Conservation (phyloP, 2,888 invertebrate genomes). For the Amblyteles armatorius region DNA sequence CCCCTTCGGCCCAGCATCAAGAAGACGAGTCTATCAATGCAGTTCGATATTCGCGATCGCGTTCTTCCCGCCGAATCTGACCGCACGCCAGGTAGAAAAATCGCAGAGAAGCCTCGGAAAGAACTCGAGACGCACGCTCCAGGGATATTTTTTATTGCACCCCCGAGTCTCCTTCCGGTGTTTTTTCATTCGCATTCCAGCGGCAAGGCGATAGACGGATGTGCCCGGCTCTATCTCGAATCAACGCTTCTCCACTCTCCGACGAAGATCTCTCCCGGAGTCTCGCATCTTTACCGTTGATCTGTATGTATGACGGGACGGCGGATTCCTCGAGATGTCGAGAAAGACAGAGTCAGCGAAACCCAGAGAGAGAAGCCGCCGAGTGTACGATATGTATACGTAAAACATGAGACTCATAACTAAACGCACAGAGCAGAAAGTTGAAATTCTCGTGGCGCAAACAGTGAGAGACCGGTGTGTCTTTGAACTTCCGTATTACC, state of each 20-base stretch:
- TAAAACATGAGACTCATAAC: conserved; percentile 63
- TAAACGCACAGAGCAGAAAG: conserved; percentile 65
- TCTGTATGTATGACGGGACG: conserved; percentile 39
- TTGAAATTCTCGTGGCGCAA: conserved; percentile 67
- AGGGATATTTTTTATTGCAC: not conserved
- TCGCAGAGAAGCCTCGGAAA: not conserved
- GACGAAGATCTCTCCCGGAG: not conserved
- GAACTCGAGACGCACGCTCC: not conserved
- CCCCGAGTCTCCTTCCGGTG: not conserved
- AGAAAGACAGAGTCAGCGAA: too few relatives aligned
- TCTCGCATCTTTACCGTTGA: not conserved
- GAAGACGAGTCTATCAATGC: too few relatives aligned
- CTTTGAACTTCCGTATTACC: conserved; percentile 78
- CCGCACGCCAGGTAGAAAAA: not conserved
- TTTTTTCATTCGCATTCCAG: not conserved
- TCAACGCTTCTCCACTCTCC: not conserved
- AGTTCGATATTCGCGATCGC: too few relatives aligned
- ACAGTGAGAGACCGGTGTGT: conserved; percentile 67
- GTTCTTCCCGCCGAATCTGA: not conserved
- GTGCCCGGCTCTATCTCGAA: not conserved
- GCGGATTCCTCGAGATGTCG: conserved; percentile 42
- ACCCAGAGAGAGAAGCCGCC: not conserved
- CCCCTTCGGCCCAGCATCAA: too few relatives aligned
- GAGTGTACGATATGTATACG: conserved; percentile 64
- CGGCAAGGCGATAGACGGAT: not conserved